These are phyloP conservation scores for Ciconia maguari DNA, from an alignment of 2,113 vertebrate genomes.

Conservation along the genomic window DNA sequence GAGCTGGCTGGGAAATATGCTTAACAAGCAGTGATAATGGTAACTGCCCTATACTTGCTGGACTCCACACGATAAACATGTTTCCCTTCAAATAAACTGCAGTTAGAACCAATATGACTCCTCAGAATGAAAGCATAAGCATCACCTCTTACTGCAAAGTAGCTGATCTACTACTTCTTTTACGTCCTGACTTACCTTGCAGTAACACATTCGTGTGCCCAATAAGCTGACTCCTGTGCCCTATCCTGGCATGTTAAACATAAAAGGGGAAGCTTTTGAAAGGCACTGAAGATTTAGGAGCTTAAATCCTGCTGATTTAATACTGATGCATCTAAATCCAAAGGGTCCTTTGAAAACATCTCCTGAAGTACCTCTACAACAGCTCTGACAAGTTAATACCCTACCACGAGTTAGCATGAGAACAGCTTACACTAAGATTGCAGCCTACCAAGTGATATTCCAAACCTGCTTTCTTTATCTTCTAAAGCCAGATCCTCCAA, in stretches of 20 bases:
- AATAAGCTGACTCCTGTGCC: background rate
- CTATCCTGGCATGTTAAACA: background rate
- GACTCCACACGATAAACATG: background rate
- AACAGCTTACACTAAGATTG: conserved; percentile 32
- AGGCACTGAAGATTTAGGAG: background rate
- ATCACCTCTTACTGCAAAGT: background rate
- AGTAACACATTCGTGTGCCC: background rate
- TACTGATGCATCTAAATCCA: conserved; percentile 21
- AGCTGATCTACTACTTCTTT: background rate
- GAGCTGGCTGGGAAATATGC: background rate
- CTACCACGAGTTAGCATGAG: background rate
- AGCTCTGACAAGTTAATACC: conserved; percentile 60
- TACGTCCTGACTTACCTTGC: background rate
- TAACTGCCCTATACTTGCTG: background rate
- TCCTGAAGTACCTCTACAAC: background rate
- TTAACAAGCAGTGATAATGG: background rate
- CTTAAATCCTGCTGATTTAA: conserved; percentile 31
- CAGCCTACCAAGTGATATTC: conserved; percentile 32
- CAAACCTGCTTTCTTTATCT: conserved; percentile 50
- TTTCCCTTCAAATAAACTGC: background rate
- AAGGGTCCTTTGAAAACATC: conserved; percentile 14
- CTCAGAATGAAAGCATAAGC: background rate
- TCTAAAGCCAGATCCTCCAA: conserved; percentile 39
- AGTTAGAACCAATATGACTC: background rate
- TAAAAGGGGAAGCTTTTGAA: background rate